A percentile compares a stretch with the other conserved stretches of the same genome.
Evolutionary conservation across 2,113 vertebrate genomes (phyloP).

Genomic region (Hemibagrus wyckioides): DNA sequence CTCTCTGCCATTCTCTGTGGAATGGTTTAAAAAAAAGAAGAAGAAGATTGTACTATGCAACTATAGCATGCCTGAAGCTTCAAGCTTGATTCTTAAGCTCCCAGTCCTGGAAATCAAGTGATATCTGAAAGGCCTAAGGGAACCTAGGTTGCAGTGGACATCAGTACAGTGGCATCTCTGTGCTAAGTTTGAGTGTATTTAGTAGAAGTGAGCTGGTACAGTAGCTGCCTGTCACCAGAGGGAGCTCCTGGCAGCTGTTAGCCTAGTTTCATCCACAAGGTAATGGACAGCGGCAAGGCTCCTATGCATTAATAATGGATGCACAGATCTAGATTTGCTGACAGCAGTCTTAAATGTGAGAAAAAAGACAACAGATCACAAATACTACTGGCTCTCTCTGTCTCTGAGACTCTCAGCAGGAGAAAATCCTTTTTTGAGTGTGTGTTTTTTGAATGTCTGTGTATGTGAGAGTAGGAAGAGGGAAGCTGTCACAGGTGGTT

Average conservation of each 20-base stretch:
- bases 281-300: slow-evolving; percentile 68
- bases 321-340: slow-evolving; percentile 69
- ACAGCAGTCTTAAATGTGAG: slow-evolving; percentile 48
- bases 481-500: slow-evolving; percentile 19
- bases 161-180: background rate
- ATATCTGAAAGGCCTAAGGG: slow-evolving; percentile 6
- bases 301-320: slow-evolving; percentile 81
- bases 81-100: background rate
- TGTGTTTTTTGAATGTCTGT: no score
- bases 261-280: slow-evolving; percentile 63
- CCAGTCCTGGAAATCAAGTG: background rate
- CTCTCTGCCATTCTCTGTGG: background rate
- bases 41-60: background rate
- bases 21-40: background rate
- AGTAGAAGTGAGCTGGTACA: background rate
- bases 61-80: background rate
- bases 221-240: slow-evolving; percentile 38
- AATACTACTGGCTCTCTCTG: slow-evolving; percentile 35
- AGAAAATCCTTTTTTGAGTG: slow-evolving; percentile 30
- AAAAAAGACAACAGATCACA: slow-evolving; percentile 51
- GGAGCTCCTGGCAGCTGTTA: slow-evolving; percentile 57
- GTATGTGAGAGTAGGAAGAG: background rate
- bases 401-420: slow-evolving; percentile 34
- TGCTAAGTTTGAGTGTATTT: background rate
- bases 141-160: background rate